Conservation (phyloP, 2,113 vertebrate genomes). For the Clinocottus analis region DNA sequence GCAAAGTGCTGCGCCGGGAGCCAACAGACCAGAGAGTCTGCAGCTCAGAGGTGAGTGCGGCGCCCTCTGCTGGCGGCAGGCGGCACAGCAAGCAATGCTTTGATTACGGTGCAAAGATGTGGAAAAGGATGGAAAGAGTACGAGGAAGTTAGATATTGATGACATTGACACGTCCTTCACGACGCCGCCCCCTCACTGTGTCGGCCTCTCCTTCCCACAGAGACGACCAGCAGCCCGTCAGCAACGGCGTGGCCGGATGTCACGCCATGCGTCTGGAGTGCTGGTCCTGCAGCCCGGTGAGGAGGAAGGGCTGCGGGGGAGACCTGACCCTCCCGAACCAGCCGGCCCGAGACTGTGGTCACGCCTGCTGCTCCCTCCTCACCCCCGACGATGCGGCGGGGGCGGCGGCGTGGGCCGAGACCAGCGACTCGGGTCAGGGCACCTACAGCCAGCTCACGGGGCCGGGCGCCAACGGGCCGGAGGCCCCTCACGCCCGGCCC, state of each 20-base stretch:
- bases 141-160: too few relatives aligned
- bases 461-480: conserved; percentile 40
- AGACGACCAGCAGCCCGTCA: conserved; percentile 12
- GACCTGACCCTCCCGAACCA: conserved; percentile 25
- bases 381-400: conserved; percentile 49
- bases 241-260: conserved; percentile 29
- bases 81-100: too few relatives aligned
- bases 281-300: conserved; percentile 76
- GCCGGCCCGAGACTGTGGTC: conserved; percentile 46
- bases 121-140: too few relatives aligned
- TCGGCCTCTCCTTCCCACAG: conserved; percentile 45
- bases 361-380: conserved; percentile 56
- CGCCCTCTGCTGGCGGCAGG: conserved; percentile 42
- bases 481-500: background rate
- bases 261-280: conserved; percentile 70
- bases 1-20: conserved; percentile 34
- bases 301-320: conserved; percentile 53
- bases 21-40: conserved; percentile 37
- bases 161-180: too few relatives aligned
- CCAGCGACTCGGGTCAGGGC: conserved; percentile 78
- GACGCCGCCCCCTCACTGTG: too few relatives aligned
- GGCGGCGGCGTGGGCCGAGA: conserved; percentile 69
- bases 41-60: conserved; percentile 67
- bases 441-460: conserved; percentile 69
- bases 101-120: too few relatives aligned